These are phyloP conservation scores for Tribolium madens DNA, from an alignment of 1,140 invertebrate species.

Conservation along the genomic window DNA sequence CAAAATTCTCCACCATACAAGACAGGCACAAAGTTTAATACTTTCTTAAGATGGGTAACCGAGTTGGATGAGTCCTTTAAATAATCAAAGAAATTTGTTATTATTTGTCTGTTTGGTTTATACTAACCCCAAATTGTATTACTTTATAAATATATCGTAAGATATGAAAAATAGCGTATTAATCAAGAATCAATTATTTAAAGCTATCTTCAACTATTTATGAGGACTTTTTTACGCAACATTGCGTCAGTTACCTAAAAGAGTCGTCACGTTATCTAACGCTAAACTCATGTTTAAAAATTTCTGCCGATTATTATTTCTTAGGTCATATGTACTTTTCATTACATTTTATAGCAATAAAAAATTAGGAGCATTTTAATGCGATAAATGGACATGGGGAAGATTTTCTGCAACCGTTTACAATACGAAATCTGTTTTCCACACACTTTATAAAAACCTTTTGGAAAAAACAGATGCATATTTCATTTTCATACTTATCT, in stretches of 20 bases:
- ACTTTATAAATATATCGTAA: conserved; percentile 31
- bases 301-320: conserved; percentile 33
- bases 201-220: conserved; percentile 26
- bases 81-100: conserved; percentile 27
- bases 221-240: neutral
- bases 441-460: neutral
- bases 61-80: neutral
- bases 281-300: conserved; percentile 34
- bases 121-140: conserved; percentile 16
- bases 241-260: neutral
- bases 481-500: neutral
- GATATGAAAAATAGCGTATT: conserved; percentile 43
- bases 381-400: conserved; percentile 13
- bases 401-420: neutral
- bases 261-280: neutral
- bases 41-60: conserved; percentile 43
- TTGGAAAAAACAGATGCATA: neutral
- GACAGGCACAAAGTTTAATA: conserved; percentile 63
- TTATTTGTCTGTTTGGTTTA: conserved; percentile 43
- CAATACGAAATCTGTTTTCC: neutral
- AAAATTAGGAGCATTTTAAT: conserved; percentile 25
- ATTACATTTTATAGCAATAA: conserved; percentile 16
- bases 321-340: conserved; percentile 23
- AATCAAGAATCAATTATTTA: conserved; percentile 31
- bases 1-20: conserved; percentile 60